phyloP scores from a whole-genome alignment of 2,113 vertebrate species.

The Paraplagusia blochii region DNA sequence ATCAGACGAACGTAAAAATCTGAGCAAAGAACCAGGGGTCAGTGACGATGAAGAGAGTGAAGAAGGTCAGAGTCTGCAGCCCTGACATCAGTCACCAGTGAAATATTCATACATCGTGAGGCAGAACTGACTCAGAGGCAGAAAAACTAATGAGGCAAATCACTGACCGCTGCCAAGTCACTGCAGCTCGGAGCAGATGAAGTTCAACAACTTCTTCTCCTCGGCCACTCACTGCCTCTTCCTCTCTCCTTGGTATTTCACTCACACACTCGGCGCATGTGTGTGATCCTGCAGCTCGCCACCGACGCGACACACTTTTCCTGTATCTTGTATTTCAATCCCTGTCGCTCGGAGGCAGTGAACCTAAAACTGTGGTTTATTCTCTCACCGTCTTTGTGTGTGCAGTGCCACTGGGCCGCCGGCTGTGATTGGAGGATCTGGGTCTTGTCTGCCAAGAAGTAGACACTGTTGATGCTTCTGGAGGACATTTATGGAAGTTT shows the following conservation, averaged over 20 bases:
- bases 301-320: conserved; percentile 27
- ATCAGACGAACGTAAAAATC: neutral
- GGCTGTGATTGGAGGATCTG: conserved; percentile 14
- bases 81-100: conserved; percentile 57
- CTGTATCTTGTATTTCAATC: conserved; percentile 45
- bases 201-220: conserved; percentile 55
- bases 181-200: conserved; percentile 55
- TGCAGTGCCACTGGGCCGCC: conserved; percentile 13
- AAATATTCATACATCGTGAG: conserved; percentile 33
- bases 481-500: conserved; percentile 7
- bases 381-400: conserved; percentile 1
- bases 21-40: neutral
- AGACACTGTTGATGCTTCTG: conserved; percentile 33
- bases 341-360: conserved; percentile 40
- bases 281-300: conserved; percentile 29
- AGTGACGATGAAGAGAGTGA: conserved; percentile 22
- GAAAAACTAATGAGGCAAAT: conserved; percentile 54
- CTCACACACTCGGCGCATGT: conserved; percentile 21
- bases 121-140: conserved; percentile 3
- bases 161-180: conserved; percentile 46
- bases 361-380: conserved; percentile 39
- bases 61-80: conserved; percentile 34
- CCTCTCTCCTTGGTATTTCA: conserved; percentile 28
- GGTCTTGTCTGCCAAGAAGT: conserved; percentile 20
- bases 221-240: conserved; percentile 24